phyloP scores from a whole-genome alignment of 1,140 invertebrate genomes.

The Cecropterus lyciades region DNA sequence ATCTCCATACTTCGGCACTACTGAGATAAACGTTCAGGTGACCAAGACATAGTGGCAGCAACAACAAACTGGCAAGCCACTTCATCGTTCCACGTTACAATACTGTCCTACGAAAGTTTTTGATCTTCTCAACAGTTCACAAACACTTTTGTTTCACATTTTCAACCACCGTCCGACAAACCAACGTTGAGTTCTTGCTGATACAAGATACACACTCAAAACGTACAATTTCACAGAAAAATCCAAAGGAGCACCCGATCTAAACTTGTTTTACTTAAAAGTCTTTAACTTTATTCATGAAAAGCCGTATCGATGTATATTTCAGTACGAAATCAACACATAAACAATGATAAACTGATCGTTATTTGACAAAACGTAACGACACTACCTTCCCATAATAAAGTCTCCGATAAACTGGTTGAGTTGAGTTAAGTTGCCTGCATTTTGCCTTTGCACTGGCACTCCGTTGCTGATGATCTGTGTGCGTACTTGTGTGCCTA shows the following conservation, averaged over 20 bases:
- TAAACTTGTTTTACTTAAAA: constrained; percentile 35
- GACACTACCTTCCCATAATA: constrained; percentile 50
- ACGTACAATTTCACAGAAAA: constrained; percentile 69
- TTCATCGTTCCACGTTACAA: constrained; percentile 62
- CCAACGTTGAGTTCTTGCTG: constrained; percentile 64
- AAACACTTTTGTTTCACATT: constrained; percentile 76
- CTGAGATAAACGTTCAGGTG: constrained; percentile 81
- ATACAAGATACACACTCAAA: constrained; percentile 78
- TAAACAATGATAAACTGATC: constrained; percentile 75
- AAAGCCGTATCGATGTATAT: constrained; percentile 41
- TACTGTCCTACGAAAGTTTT: constrained; percentile 36
- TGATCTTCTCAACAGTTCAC: constrained; percentile 51
- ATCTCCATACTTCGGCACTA: constrained; percentile 77
- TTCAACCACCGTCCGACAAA: constrained; percentile 74
- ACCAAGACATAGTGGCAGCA: constrained; percentile 70
- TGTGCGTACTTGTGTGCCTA: neutral
- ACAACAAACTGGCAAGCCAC: constrained; percentile 61
- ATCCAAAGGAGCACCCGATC: constrained; percentile 45
- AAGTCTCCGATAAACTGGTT: constrained; percentile 68
- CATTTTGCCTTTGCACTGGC: constrained; percentile 16
- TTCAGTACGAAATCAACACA: constrained; percentile 55
- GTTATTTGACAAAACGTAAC: constrained; percentile 50
- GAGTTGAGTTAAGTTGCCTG: constrained; percentile 5
- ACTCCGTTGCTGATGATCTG: constrained; percentile 23
- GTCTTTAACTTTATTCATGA: constrained; percentile 56